phyloP scores from a whole-genome alignment of 2,113 vertebrate genomes.

The Pterophyllum scalare region DNA sequence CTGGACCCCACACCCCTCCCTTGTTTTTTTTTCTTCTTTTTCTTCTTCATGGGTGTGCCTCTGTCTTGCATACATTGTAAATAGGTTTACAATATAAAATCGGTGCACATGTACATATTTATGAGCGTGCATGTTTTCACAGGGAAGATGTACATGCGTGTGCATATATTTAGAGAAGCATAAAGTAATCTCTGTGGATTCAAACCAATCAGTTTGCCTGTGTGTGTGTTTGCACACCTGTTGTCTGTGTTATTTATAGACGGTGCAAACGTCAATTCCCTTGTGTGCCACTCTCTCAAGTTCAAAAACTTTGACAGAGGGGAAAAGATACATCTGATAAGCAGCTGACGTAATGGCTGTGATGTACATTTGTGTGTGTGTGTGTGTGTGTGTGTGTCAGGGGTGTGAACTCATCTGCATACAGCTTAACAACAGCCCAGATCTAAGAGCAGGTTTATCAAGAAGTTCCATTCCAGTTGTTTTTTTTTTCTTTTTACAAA shows the following conservation, averaged over 20 bases:
- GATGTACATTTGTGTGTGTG: background rate
- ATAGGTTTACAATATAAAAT: background rate
- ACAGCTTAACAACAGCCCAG: background rate
- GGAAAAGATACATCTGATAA: constrained; percentile 23
- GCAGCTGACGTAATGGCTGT: background rate
- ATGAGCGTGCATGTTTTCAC: background rate
- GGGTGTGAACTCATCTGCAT: background rate
- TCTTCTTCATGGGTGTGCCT: background rate
- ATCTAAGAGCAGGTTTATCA: background rate
- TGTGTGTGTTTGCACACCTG: constrained; percentile 52
- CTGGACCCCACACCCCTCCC: background rate
- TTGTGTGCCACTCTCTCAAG: constrained; percentile 26
- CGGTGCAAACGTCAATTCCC: constrained; percentile 1
- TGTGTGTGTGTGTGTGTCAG: background rate
- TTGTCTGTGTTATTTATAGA: constrained; percentile 65
- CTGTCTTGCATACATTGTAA: background rate
- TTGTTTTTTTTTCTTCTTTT: background rate
- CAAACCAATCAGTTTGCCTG: constrained; percentile 48
- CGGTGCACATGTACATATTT: background rate
- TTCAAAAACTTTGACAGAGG: constrained; percentile 53
- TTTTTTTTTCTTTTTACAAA: background rate
- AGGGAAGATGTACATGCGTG: background rate
- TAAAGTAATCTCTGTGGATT: constrained; percentile 24
- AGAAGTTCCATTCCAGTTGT: background rate
- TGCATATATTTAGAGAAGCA: constrained; percentile 25